These are phyloP conservation scores for Megalurothrips usitatus DNA, from an alignment of 2,888 invertebrate species.

Conservation along the genomic window DNA sequence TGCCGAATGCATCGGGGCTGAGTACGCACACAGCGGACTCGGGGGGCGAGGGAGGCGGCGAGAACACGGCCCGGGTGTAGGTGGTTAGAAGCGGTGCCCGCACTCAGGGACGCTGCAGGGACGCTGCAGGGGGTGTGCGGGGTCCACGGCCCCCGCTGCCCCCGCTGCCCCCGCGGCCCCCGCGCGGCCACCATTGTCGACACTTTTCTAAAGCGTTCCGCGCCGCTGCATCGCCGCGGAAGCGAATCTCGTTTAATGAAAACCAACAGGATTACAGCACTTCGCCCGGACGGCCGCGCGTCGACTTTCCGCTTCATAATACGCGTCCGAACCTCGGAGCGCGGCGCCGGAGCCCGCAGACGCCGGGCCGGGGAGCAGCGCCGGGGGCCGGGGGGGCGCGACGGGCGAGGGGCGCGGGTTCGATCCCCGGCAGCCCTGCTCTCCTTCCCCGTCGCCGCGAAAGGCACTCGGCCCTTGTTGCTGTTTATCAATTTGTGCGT, in stretches of 20 bases:
- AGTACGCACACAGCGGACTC: too few species aligned
- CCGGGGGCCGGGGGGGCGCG: too few species aligned
- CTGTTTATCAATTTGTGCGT: constrained; percentile 1
- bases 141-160: too few species aligned
- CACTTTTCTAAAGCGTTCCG: constrained; percentile 26
- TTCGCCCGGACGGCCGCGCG: not conserved
- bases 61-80: not conserved
- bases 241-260: constrained; percentile 2
- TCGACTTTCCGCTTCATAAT: too few species aligned
- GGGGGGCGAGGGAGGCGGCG: not conserved
- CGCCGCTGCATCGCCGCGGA: not conserved
- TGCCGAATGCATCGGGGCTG: too few species aligned
- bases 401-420: too few species aligned
- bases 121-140: too few species aligned
- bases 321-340: too few species aligned
- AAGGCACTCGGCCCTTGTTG: not conserved
- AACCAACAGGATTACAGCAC: constrained; percentile 17
- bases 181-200: not conserved
- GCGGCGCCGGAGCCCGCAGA: too few species aligned
- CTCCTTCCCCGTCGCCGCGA: not conserved
- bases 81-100: not conserved
- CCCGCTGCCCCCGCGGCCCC: not conserved
- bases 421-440: not conserved
- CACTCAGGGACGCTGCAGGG: too few species aligned
- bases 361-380: too few species aligned